These are phyloP conservation scores for Syndactyla subalaris DNA, from an alignment of 2,797 vertebrate species.

Conservation along the genomic window DNA sequence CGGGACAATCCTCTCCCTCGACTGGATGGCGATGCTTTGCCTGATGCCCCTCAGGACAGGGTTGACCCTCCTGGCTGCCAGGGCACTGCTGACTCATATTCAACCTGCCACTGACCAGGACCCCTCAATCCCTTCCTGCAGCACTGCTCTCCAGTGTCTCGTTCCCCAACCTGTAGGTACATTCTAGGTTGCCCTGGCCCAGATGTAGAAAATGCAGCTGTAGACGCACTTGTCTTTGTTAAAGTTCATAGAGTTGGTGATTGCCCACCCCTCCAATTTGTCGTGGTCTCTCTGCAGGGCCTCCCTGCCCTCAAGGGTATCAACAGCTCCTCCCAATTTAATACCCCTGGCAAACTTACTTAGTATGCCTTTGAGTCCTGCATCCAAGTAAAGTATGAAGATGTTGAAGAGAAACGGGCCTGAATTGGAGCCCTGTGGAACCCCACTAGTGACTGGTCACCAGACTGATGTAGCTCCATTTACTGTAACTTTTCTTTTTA, in stretches of 20 bases:
- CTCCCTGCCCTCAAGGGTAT: neutral
- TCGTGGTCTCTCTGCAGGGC: neutral
- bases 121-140: neutral
- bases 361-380: neutral
- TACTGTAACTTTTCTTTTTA: neutral
- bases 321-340: neutral
- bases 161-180: rapidly evolving
- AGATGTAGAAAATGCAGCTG: neutral
- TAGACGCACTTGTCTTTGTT: neutral
- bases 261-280: neutral
- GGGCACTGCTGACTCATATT: neutral
- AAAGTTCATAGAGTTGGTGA: neutral
- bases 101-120: rapidly evolving
- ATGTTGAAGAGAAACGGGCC: neutral
- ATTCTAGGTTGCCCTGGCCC: neutral
- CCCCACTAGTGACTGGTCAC: neutral
- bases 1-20: neutral
- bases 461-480: neutral
- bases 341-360: neutral
- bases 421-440: neutral
- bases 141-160: neutral
- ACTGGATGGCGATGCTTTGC: rapidly evolving
- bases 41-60: neutral
- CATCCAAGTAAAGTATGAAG: neutral
- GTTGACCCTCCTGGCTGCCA: neutral